Percentiles rank a stretch among this genome's conserved stretches.
Conservation (phyloP, 2,797 vertebrate species). For the Eulemur mongoz region DNA sequence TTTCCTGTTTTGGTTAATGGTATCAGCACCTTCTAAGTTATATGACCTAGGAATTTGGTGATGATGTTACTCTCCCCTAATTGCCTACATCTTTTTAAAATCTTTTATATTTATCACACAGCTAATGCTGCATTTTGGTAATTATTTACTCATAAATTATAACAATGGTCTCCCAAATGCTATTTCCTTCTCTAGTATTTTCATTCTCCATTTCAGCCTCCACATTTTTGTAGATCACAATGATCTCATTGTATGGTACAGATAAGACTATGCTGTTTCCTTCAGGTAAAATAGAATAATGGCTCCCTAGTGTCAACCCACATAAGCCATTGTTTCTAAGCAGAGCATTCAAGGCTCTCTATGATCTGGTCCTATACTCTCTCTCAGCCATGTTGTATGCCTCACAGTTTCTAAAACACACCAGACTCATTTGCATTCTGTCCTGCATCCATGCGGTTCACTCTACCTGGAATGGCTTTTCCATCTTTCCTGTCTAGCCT, state of each 20-base stretch:
- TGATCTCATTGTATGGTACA: not conserved
- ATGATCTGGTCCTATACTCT: not conserved
- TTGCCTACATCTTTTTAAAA: not conserved
- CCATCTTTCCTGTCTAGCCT: not conserved
- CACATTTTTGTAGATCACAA: not conserved
- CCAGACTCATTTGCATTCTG: too few species aligned
- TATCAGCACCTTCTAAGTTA: not conserved
- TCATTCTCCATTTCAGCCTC: not conserved
- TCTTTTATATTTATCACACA: not conserved
- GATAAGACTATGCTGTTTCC: not conserved
- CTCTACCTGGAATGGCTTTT: not conserved
- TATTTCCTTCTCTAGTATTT: not conserved
- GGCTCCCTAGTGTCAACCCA: not conserved
- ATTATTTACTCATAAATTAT: not conserved
- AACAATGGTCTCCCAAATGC: not conserved
- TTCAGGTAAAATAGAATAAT: not conserved
- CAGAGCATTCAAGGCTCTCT: not conserved
- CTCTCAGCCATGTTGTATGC: too few species aligned
- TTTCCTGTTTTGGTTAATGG: not conserved
- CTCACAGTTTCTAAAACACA: not conserved
- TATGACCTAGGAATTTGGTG: not conserved
- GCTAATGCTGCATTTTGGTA: not conserved
- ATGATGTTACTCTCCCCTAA: not conserved
- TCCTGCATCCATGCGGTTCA: not conserved
- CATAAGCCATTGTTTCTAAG: not conserved